These are phyloP conservation scores for Beris morrisii DNA, from an alignment of 2,888 invertebrate species.

Conservation along the genomic window DNA sequence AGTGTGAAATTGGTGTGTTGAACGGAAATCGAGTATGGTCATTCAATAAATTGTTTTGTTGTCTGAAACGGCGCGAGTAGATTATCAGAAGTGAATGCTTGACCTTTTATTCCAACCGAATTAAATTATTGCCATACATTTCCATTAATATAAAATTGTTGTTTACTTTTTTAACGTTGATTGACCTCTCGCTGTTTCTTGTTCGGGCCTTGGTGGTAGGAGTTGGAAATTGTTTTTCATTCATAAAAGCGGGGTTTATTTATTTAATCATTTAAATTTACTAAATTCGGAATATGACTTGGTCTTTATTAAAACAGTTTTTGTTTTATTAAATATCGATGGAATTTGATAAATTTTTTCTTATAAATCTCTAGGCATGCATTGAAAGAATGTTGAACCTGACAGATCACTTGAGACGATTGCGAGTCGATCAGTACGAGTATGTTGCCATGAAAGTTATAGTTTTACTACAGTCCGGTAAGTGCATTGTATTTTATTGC, in stretches of 20 bases:
- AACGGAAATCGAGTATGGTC: background rate
- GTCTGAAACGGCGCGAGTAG: no score
- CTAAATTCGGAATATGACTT: no score
- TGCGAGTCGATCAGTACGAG: conserved; percentile 92
- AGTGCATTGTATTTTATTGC: conserved; percentile 35
- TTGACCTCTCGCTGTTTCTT: no score
- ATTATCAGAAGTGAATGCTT: background rate
- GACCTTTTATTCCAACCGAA: conserved; percentile 1
- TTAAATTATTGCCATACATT: background rate
- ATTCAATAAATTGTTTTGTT: background rate
- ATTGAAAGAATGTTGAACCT: conserved; percentile 94
- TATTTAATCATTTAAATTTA: no score
- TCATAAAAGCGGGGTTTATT: no score
- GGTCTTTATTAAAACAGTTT: no score
- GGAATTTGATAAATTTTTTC: no score
- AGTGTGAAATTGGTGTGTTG: conserved; percentile 40
- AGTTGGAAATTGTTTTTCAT: no score
- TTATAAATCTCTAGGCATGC: conserved; percentile 62
- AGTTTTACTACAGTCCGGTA: conserved; percentile 88
- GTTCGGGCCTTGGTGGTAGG: no score
- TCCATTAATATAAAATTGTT: background rate
- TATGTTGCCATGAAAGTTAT: conserved; percentile 96
- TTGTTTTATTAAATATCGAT: no score
- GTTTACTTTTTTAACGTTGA: no score
- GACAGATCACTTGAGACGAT: conserved; percentile 85